phyloP scores from a whole-genome alignment of 2,113 vertebrate species.

The Cyanoramphus novaezelandiae region DNA sequence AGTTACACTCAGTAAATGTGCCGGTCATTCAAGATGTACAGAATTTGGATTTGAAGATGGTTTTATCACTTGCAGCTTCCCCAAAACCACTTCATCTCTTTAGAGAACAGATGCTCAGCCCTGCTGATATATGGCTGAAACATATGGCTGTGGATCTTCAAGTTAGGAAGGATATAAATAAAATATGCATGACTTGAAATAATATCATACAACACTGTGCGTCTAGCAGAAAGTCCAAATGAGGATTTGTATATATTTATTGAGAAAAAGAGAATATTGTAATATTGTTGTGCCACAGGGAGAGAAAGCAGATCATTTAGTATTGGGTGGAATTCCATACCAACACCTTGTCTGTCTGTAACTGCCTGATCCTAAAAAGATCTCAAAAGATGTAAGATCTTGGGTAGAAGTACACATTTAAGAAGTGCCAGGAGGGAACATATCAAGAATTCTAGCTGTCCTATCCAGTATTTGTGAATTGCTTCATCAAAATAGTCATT shows the following conservation, averaged over 20 bases:
- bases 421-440: not conserved
- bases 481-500: slow-evolving; percentile 52
- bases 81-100: slow-evolving; percentile 9
- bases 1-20: not conserved
- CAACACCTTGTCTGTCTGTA: not conserved
- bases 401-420: not conserved
- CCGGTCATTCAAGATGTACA: not conserved
- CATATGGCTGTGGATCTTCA: slow-evolving; percentile 47
- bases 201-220: not conserved
- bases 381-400: not conserved
- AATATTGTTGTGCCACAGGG: not conserved
- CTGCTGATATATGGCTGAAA: slow-evolving; percentile 30
- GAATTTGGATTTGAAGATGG: slow-evolving; percentile 5
- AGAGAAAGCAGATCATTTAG: not conserved
- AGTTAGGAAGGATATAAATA: slow-evolving; percentile 50
- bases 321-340: not conserved
- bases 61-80: slow-evolving; percentile 48
- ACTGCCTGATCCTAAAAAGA: not conserved
- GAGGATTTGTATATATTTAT: not conserved
- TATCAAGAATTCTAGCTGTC: slow-evolving; percentile 33
- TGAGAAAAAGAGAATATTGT: not conserved
- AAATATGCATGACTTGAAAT: slow-evolving; percentile 40
- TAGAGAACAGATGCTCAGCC: slow-evolving; percentile 37
- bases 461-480: slow-evolving; percentile 28
- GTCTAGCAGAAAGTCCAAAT: not conserved